Evolutionary conservation across 2,113 vertebrate genomes (phyloP), one percentile per base, ranked within the genome.

Genomic region (Lanius collurio): DNA sequence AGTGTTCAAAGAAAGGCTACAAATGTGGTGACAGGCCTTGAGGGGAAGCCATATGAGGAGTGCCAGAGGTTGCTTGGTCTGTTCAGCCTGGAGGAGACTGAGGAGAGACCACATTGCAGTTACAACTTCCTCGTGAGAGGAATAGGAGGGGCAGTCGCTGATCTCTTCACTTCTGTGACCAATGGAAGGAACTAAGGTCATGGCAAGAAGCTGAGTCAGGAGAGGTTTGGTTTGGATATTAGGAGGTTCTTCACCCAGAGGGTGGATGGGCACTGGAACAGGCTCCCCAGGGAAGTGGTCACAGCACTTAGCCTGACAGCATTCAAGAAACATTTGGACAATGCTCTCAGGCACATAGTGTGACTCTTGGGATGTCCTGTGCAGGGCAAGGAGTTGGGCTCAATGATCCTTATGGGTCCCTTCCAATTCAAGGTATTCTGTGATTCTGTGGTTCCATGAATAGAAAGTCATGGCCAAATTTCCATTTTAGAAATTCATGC

Each of bases 61-160:
- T 1, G 3, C 12, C 50, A 37, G 59, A 37, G 10, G 30, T 26
- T 6, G 4, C 15, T 42, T 42, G 35, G 21, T 49, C 5, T 42
- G 27, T 27, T 50, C 50, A 64, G 31, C 27, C 37, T 65, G 67
- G 9, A 64, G 50, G 5, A 80, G 59, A 31, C 35, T 11, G 57
- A 57, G 15, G 2, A 1, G 2, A 1, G 21, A 15, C 1, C 11
- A 10, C 50, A 31, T 0, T 6, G 5, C 13, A 49, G 35, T 13
- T 6, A 42, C 23, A 64, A 2, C 11, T 56, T 56, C 26, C 1
- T 65, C 0, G 0, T 22, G 44, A 73, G 18, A 9, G 35, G 14
- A 49, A 80, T 26, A 39, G 31, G 6, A 49, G 26, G 21, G 22
- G 4, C 31, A 57, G 42, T 26, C 11, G 47, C 41, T n/a, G 41